These are phyloP conservation scores for Drosophila picticornis DNA, from an alignment of 2,888 invertebrate genomes.

Conservation along the genomic window DNA sequence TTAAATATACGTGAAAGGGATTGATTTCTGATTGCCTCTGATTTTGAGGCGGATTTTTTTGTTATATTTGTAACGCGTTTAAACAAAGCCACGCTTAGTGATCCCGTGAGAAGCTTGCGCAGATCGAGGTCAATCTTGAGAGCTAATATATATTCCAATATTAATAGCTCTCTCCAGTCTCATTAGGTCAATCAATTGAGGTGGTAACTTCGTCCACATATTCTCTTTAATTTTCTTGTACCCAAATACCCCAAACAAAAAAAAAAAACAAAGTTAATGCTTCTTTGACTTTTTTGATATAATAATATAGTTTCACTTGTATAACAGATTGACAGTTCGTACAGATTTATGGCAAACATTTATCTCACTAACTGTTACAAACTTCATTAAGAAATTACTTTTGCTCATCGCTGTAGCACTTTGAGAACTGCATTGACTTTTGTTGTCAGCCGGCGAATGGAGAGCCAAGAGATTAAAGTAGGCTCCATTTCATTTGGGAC, in stretches of 20 bases:
- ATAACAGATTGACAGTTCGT: background rate
- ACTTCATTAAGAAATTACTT: conserved; percentile 23
- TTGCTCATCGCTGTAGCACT: conserved; percentile 3
- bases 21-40: background rate
- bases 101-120: background rate
- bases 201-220: background rate
- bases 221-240: background rate
- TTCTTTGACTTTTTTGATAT: background rate
- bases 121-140: background rate
- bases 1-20: background rate
- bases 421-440: conserved; percentile 39
- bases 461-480: conserved; percentile 26
- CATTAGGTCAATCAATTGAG: background rate
- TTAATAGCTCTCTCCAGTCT: background rate
- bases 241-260: too few species aligned
- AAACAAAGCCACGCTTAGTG: background rate
- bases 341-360: conserved; percentile 27
- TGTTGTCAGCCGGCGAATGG: conserved; percentile 1
- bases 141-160: background rate
- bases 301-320: background rate
- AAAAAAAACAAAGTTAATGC: background rate
- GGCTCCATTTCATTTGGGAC: conserved; percentile 18
- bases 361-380: conserved; percentile 31
- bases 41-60: background rate
- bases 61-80: background rate